phyloP scores from a whole-genome alignment of 2,113 vertebrate genomes.

The Pterocles burchelli region DNA sequence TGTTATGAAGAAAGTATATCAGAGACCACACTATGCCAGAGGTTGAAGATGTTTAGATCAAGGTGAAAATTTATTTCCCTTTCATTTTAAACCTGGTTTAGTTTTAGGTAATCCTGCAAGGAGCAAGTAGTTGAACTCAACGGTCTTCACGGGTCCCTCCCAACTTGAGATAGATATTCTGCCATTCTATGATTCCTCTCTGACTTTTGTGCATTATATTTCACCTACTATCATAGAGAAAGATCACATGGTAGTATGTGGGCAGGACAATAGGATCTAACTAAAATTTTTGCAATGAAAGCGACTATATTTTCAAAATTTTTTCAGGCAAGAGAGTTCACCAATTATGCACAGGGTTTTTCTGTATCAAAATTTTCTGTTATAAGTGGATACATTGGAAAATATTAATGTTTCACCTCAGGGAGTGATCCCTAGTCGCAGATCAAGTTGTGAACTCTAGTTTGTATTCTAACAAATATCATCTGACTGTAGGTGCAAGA shows the following conservation, averaged over 20 bases:
- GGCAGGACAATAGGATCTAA: neutral
- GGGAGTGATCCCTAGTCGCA: neutral
- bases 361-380: neutral
- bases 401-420: neutral
- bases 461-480: neutral
- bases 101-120: neutral
- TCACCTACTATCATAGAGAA: neutral
- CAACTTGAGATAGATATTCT: neutral
- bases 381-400: neutral
- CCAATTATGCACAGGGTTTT: neutral
- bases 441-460: neutral
- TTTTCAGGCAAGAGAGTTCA: neutral
- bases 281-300: neutral
- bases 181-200: neutral
- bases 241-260: neutral
- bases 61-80: neutral
- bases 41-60: neutral
- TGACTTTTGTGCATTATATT: neutral
- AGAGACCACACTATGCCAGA: neutral
- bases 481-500: neutral
- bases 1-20: neutral
- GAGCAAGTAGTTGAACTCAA: neutral
- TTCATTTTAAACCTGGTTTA: neutral
- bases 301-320: neutral
- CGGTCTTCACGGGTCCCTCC: neutral